Conservation (phyloP, 1,140 invertebrate species). For the Metaphire vulgaris region DNA sequence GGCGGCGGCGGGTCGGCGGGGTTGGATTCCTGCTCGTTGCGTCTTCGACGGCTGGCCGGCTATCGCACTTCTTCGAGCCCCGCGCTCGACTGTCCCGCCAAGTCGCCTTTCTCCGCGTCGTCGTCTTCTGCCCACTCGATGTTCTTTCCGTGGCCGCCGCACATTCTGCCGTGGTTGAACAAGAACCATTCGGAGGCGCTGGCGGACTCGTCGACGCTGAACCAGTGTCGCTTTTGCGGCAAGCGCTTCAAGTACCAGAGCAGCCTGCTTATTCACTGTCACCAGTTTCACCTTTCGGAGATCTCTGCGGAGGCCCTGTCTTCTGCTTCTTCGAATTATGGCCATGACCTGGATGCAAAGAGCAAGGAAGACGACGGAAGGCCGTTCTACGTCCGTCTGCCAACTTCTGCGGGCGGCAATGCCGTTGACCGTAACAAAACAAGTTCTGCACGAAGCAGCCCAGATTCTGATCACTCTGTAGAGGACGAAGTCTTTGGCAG, state of each 20-base stretch:
- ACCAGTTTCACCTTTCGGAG: background rate
- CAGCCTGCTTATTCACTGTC: background rate
- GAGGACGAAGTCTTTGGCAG: background rate
- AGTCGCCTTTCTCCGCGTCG: background rate
- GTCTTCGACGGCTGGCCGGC: background rate
- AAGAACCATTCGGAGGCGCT: background rate
- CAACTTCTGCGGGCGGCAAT: too few relatives aligned
- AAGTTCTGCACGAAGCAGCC: too few relatives aligned
- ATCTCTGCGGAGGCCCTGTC: background rate
- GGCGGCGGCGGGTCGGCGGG: background rate
- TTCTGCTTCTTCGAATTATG: background rate
- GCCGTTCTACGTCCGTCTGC: too few relatives aligned
- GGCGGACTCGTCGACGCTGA: background rate
- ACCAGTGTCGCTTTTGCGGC: background rate
- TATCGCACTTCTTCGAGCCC: background rate
- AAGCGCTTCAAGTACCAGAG: background rate
- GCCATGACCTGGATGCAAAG: background rate
- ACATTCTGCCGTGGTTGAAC: background rate
- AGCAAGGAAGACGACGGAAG: too few relatives aligned
- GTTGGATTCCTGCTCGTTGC: background rate
- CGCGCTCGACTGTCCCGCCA: background rate
- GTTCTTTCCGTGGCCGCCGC: background rate
- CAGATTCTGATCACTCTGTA: background rate
- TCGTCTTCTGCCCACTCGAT: background rate
- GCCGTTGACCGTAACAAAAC: too few relatives aligned